phyloP scores from a whole-genome alignment of 2,797 vertebrate genomes.

The Botia kubotai region DNA sequence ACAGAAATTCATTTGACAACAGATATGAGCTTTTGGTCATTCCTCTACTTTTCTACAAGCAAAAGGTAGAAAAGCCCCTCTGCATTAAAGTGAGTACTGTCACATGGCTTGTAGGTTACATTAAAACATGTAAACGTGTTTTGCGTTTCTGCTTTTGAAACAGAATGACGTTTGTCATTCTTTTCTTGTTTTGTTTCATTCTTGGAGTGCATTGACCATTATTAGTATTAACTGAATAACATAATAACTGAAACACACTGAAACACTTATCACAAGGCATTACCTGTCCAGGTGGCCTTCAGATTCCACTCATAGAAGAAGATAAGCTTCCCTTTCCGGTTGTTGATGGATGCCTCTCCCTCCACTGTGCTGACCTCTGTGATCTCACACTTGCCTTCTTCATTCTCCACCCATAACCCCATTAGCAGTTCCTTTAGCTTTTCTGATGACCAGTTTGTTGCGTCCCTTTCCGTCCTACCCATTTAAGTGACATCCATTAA shows the following conservation, averaged over 20 bases:
- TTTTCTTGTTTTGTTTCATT: not conserved
- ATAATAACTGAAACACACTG: not conserved
- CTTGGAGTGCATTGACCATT: not conserved
- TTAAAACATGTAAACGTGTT: too few species aligned
- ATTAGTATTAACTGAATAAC: not conserved
- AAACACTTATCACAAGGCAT: slow-evolving; percentile 49
- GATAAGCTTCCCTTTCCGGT: slow-evolving; percentile 93
- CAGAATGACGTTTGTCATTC: too few species aligned
- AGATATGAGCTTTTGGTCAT: too few species aligned
- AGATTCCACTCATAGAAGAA: slow-evolving; percentile 94
- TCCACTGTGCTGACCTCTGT: slow-evolving; percentile 87
- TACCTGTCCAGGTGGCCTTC: slow-evolving; percentile 88
- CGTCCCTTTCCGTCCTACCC: slow-evolving; percentile 91
- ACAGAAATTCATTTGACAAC: too few species aligned
- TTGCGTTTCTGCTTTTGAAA: too few species aligned
- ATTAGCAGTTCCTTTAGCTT: slow-evolving; percentile 86
- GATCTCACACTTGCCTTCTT: slow-evolving; percentile 85
- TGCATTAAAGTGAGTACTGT: too few species aligned
- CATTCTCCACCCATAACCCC: slow-evolving; percentile 78
- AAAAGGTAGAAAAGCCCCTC: too few species aligned
- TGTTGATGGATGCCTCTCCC: slow-evolving; percentile 94
- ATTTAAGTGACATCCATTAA: slow-evolving; percentile 5
- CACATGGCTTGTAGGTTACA: too few species aligned
- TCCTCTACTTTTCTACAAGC: too few species aligned
- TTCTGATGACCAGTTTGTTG: slow-evolving; percentile 89